Evolutionary conservation across 2,888 invertebrate genomes (phyloP), one percentile per base, ranked within the genome.

Genomic region (Gymnosoma rotundatum): DNA sequence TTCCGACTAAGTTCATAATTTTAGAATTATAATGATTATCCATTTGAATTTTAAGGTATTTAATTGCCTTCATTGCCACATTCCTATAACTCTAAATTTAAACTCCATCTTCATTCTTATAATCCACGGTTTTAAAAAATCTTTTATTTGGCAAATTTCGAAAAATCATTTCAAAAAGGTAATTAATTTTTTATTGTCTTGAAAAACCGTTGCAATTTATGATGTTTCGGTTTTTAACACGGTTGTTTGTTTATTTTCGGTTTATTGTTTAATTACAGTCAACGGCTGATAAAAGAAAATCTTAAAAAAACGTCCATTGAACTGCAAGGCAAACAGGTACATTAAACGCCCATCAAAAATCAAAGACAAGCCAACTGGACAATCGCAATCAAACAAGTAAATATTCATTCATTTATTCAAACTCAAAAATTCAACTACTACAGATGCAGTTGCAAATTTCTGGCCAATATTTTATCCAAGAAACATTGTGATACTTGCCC

Each of bases 261-360:
- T 54, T 67, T 73, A 56, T 63, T 67, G 50, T 56, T 70, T 74
- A 66, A 70, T 82, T 72, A 67, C 67, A 78, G 38, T 67, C 67
- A 75, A 64, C 18, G 42, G 64, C 74, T 73, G 60, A 63, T 54
- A 78, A 72, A 58, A 79, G n/a, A 58, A 79, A 73, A 72, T 56
- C 36, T 64, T 38, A 54, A 64, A 64, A n/a, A 83, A 61, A 73
- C 86, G 90, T 89, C 87, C 91, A 90, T 89, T 91, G 90, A 91
- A 91, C 91, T 90, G 89, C 91, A 91, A 91, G 90, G 91, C 89
- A 91, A 91, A 90, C 91, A 87, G 90, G 91, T 91, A 90, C 80
- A 85, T 80, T 82, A 83, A 83, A 86, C 87, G 80, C 83, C 79
- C 86, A 85, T 78, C 86, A 85, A 76, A 50, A 58, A 69, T 56